phyloP scores from a whole-genome alignment of 2,888 invertebrate species.

The Digitonthophagus gazella region DNA sequence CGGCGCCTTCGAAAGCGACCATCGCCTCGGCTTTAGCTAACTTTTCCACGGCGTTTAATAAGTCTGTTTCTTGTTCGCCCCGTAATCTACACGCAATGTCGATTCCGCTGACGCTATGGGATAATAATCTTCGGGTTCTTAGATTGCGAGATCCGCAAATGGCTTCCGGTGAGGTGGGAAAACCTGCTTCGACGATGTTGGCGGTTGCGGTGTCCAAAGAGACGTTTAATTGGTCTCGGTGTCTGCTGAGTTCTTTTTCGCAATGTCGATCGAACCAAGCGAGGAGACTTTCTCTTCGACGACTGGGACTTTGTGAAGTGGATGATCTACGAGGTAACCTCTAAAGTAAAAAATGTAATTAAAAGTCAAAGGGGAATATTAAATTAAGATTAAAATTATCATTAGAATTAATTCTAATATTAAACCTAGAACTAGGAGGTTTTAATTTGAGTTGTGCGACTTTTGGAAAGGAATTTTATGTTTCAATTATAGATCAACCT shows the following conservation, averaged over 20 bases:
- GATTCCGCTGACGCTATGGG: slow-evolving; percentile 40
- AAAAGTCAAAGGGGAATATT: no score
- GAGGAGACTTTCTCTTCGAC: no score
- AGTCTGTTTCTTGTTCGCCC: slow-evolving; percentile 44
- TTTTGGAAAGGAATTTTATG: no score
- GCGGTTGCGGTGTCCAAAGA: not conserved
- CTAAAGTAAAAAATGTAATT: no score
- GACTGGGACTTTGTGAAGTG: no score
- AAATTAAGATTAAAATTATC: no score
- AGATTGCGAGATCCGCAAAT: not conserved
- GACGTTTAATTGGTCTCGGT: slow-evolving; percentile 19
- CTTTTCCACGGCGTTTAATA: slow-evolving; percentile 49
- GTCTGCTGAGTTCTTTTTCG: slow-evolving; percentile 31
- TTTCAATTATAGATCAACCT: no score
- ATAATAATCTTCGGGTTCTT: slow-evolving; percentile 19
- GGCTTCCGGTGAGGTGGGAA: no score
- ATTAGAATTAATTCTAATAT: no score
- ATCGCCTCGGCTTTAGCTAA: slow-evolving; percentile 52
- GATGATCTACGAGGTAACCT: no score
- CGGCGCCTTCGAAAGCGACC: slow-evolving; percentile 50
- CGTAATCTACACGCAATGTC: slow-evolving; percentile 41
- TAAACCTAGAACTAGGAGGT: no score
- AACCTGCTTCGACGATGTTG: not conserved
- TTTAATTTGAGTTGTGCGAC: no score
- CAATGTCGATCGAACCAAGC: slow-evolving; percentile 32